These are phyloP conservation scores for Prunella strophiata DNA, from an alignment of 2,797 vertebrate species.

Conservation along the genomic window DNA sequence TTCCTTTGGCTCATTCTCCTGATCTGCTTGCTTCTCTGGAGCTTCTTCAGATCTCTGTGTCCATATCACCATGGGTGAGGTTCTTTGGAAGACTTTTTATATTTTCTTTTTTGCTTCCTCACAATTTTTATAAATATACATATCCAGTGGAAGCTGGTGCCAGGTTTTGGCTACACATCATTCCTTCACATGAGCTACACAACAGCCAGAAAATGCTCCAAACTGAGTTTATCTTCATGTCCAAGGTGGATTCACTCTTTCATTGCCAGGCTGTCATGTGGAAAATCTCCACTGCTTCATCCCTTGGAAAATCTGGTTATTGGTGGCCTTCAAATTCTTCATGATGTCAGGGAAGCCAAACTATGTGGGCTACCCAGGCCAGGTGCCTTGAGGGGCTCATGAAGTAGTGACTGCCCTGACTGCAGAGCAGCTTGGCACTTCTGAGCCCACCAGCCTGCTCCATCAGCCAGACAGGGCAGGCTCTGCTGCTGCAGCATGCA, in stretches of 20 bases:
- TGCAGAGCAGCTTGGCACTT: background rate
- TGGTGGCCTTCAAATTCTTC: background rate
- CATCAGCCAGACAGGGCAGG: accelerated
- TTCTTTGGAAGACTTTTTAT: background rate
- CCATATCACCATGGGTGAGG: background rate
- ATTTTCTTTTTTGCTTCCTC: background rate
- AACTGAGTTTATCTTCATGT: background rate
- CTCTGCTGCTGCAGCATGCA: background rate
- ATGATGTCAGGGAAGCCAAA: background rate
- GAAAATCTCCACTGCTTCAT: background rate
- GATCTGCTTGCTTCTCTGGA: background rate
- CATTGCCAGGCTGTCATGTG: background rate
- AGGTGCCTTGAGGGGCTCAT: background rate
- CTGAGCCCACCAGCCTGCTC: background rate
- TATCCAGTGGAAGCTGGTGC: background rate
- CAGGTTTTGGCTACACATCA: background rate
- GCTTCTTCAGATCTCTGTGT: background rate
- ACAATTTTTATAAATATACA: background rate
- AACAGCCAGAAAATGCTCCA: background rate
- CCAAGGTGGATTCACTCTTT: background rate
- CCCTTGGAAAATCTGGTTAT: background rate
- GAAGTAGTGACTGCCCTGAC: background rate
- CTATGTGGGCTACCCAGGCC: background rate
- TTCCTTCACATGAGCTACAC: background rate
- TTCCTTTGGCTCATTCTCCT: background rate